Conservation (phyloP, 2,888 invertebrate species). For the Dryobotodes eremita region DNA sequence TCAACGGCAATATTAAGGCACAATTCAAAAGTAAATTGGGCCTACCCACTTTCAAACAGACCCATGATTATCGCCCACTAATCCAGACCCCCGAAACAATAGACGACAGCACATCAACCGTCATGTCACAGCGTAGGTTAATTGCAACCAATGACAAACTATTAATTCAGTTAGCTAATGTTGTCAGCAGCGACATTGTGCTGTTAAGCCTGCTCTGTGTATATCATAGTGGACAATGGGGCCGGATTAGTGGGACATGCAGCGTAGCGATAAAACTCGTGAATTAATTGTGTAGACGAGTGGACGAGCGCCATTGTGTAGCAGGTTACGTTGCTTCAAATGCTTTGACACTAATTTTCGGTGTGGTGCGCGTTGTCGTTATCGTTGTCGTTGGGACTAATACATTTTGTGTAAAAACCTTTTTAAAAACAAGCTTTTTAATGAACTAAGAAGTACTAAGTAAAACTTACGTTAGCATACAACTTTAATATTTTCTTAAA, state of each 20-base stretch:
- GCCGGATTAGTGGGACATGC: conserved; percentile 65
- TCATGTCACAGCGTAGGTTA: conserved; percentile 61
- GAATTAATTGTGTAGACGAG: conserved; percentile 62
- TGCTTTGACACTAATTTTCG: conserved; percentile 48
- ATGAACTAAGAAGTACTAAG: no score
- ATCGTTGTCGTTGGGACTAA: background rate
- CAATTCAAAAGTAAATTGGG: background rate
- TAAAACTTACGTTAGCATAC: no score
- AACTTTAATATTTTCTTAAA: no score
- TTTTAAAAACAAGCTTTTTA: no score
- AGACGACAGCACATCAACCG: conserved; percentile 32
- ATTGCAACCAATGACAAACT: conserved; percentile 65
- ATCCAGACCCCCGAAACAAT: conserved; percentile 35
- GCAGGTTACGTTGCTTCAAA: conserved; percentile 29
- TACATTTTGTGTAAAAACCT: no score
- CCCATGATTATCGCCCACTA: conserved; percentile 19
- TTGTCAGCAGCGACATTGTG: conserved; percentile 61
- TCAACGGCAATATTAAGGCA: background rate
- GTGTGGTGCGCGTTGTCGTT: conserved; percentile 3
- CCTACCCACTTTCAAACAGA: background rate
- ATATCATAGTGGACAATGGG: conserved; percentile 63
- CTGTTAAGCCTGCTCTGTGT: conserved; percentile 60
- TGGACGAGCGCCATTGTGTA: conserved; percentile 50
- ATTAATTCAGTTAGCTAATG: conserved; percentile 67
- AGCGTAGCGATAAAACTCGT: conserved; percentile 63